These are phyloP conservation scores for Calliphora vomitoria DNA, from an alignment of 2,888 invertebrate species.

Conservation along the genomic window DNA sequence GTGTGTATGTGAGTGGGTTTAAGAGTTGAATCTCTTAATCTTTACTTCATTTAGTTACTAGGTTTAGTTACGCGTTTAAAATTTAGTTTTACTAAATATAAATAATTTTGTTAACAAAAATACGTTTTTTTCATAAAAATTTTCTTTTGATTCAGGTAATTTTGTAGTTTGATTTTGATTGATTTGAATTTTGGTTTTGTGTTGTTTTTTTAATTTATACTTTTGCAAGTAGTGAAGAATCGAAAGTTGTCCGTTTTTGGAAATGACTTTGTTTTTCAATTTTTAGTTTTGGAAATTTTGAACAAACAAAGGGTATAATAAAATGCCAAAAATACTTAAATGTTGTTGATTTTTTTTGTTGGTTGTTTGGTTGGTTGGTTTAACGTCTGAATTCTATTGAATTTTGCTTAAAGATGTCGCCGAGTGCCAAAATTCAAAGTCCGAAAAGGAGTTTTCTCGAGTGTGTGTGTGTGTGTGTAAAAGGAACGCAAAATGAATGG, in stretches of 20 bases:
- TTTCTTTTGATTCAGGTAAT: conserved; percentile 80
- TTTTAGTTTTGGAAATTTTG: conserved; percentile 35
- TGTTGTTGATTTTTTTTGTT: conserved; percentile 11
- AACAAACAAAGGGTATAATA: conserved; percentile 47
- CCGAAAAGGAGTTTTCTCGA: conserved; percentile 63
- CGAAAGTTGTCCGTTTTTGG: conserved; percentile 52
- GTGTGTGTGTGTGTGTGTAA: not conserved
- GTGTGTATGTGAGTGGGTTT: conserved; percentile 7
- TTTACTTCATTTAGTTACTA: conserved; percentile 62
- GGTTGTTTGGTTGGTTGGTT: conserved; percentile 20
- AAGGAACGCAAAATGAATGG: conserved; percentile 72
- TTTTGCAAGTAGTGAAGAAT: conserved; percentile 32
- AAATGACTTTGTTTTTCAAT: conserved; percentile 21
- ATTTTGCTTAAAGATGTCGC: conserved; percentile 72
- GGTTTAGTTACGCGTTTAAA: conserved; percentile 61
- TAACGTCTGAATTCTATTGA: conserved; percentile 82
- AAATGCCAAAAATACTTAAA: conserved; percentile 75
- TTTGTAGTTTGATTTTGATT: conserved; percentile 80
- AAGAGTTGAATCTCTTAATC: conserved; percentile 42
- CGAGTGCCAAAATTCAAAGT: conserved; percentile 75
- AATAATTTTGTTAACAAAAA: conserved; percentile 77
- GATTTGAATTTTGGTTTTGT: conserved; percentile 41
- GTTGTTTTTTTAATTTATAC: conserved; percentile 24
- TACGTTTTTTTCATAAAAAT: conserved; percentile 64
- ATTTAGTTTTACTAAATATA: conserved; percentile 67